Percentiles rank a stretch among this genome's conserved stretches.
Evolutionary conservation across 2,113 vertebrate species (phyloP).

Genomic region (Myiopsitta monachus): DNA sequence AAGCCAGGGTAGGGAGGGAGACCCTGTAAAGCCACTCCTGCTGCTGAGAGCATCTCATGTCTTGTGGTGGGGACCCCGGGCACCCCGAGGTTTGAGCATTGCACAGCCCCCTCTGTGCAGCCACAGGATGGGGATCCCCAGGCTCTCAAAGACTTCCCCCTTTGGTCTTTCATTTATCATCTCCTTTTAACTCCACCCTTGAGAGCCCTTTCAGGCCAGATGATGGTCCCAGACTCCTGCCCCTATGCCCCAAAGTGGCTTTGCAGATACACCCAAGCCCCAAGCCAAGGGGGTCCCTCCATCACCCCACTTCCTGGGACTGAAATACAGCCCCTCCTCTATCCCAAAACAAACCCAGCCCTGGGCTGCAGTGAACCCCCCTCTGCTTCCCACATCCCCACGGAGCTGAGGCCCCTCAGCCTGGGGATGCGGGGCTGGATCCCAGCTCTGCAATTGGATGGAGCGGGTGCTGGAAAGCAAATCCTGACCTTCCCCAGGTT

Average conservation of each 20-base stretch:
- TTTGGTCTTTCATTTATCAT: background rate
- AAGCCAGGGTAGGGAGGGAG: background rate
- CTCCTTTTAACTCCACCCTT: background rate
- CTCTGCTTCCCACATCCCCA: background rate
- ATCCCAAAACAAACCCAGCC: background rate
- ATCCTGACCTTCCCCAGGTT: accelerated
- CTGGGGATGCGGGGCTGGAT: background rate
- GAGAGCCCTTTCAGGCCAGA: background rate
- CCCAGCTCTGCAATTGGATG: background rate
- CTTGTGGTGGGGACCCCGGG: accelerated
- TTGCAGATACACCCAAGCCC: background rate
- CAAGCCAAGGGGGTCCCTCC: background rate
- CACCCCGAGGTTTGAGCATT: background rate
- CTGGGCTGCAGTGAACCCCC: background rate
- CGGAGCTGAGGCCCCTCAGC: background rate
- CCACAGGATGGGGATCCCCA: accelerated
- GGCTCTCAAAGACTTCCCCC: background rate
- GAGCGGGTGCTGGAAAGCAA: background rate
- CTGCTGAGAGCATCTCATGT: background rate
- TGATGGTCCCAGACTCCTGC: background rate
- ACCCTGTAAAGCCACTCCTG: background rate
- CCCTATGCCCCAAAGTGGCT: background rate
- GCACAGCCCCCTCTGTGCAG: background rate
- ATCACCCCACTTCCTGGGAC: background rate
- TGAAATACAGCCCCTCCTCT: background rate